Base-by-base conservation (phyloP, 2,888 invertebrate species). In the Aleiodes testaceus region DNA sequence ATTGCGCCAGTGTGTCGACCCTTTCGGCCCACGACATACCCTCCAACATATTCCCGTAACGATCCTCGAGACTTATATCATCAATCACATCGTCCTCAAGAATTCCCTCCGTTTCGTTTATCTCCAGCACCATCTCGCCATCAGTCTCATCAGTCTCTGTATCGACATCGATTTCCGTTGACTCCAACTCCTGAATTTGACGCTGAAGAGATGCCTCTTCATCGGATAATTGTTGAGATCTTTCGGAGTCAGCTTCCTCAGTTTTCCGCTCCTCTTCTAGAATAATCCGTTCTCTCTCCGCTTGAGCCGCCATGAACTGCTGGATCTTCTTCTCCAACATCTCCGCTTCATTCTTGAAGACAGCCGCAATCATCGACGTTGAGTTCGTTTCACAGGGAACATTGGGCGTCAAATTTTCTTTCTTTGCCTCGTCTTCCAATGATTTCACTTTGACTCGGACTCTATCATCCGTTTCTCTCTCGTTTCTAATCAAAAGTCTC, bases 21-120 rank as follows among this genome's bases (percentile, higher is more conserved):
- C 96, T 89, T 78, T 97, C 97, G 0, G 94, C 94, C 94, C 95
- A 95, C 1, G 94, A 92, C 92, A 96, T 93, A 50, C 89, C 90
- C 83, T 87, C 87, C 6, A 87, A 75, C 82, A 86, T 84, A 65
- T 86, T 87, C 75, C 85, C 87, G 44, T 86, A 87, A 81, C 85
- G 82, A 74, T 87, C 84, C 73, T 87, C 87, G 20, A 87, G 78
- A 69, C 87, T 87, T 20, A 85, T 83, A 49, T 86, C 85, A 59
- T 84, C 85, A 7, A 78, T 75, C 2, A 74, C 72, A 68, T 77
- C 76, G 44, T 72, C 75, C 1, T 71, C 74, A 12, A 50, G 52
- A 53, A 55, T 59, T 75, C 42, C 79, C 67, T 81, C 83, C 20
- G 85, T 85, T 42, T 87, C 88, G 70, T 85, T 81, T 80, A 86